These are phyloP conservation scores for Gymnoscopelus microlampas DNA, from an alignment of 2,797 vertebrate species.

Conservation along the genomic window DNA sequence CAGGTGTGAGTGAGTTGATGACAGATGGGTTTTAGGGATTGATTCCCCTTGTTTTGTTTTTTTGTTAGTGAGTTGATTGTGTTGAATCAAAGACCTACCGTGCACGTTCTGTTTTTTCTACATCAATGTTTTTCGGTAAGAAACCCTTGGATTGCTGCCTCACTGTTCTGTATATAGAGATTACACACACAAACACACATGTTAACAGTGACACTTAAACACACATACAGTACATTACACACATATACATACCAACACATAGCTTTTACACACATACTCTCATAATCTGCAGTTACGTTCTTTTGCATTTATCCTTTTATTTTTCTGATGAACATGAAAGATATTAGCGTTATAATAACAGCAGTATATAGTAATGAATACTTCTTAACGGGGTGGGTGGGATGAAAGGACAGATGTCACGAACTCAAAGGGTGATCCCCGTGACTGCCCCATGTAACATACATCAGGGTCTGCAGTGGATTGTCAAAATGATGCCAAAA, in stretches of 20 bases:
- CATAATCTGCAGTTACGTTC: constrained; percentile 60
- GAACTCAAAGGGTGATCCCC: constrained; percentile 30
- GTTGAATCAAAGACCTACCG: constrained; percentile 57
- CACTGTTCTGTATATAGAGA: constrained; percentile 74
- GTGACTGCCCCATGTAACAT: constrained; percentile 33
- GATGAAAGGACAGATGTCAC: constrained; percentile 48
- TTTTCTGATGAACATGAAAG: constrained; percentile 63
- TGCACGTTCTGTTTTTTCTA: constrained; percentile 60
- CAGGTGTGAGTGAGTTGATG: constrained; percentile 13
- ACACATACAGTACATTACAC: constrained; percentile 52
- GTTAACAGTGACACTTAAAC: neutral
- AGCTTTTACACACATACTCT: constrained; percentile 48
- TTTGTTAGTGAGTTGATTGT: constrained; percentile 1
- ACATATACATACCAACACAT: constrained; percentile 26
- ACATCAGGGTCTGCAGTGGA: constrained; percentile 65
- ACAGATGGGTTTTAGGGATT: constrained; percentile 9
- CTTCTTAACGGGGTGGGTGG: constrained; percentile 42
- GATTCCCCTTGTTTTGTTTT: constrained; percentile 8
- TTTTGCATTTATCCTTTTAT: constrained; percentile 63
- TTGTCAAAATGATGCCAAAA: constrained; percentile 76
- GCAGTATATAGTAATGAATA: constrained; percentile 60
- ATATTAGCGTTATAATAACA: constrained; percentile 68
- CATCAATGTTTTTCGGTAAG: constrained; percentile 59
- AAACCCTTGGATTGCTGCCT: constrained; percentile 72
- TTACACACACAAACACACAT: constrained; percentile 41